These are phyloP conservation scores for Drosophila pseudoobscura DNA, from an alignment of 1,140 invertebrate genomes.

Conservation along the genomic window DNA sequence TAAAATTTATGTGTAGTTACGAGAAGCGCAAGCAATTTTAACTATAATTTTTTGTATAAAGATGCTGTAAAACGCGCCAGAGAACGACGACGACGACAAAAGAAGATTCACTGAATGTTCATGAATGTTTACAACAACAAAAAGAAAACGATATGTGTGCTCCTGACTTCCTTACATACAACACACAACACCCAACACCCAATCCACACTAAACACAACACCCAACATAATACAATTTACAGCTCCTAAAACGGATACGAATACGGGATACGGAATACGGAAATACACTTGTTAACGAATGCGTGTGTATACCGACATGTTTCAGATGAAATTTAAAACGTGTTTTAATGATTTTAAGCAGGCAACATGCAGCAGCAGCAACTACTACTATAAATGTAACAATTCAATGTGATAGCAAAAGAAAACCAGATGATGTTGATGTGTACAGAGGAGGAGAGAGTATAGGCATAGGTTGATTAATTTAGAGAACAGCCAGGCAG, in stretches of 20 bases:
- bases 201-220: conserved; percentile 16
- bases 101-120: conserved; percentile 60
- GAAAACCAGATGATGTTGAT: conserved; percentile 75
- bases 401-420: conserved; percentile 83
- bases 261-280: conserved; percentile 22
- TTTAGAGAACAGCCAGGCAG: conserved; percentile 47
- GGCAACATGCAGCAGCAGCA: conserved; percentile 65
- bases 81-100: conserved; percentile 27
- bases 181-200: conserved; percentile 31
- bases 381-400: conserved; percentile 83
- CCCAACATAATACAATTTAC: conserved; percentile 3
- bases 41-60: conserved; percentile 64
- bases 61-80: conserved; percentile 5
- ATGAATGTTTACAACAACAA: conserved; percentile 42
- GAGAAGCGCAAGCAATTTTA: conserved; percentile 73
- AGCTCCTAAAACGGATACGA: conserved; percentile 28
- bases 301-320: conserved; percentile 62
- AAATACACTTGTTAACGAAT: conserved; percentile 40
- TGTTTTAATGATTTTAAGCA: conserved; percentile 80
- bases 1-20: conserved; percentile 72
- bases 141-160: conserved; percentile 41
- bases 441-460: conserved; percentile 68
- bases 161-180: conserved; percentile 48
- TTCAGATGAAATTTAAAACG: conserved; percentile 78
- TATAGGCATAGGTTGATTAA: conserved; percentile 65